Evolutionary conservation across 1,140 invertebrate species (phyloP), one percentile per base, ranked within the genome.

Genomic region (Tetragonula clypearis): DNA sequence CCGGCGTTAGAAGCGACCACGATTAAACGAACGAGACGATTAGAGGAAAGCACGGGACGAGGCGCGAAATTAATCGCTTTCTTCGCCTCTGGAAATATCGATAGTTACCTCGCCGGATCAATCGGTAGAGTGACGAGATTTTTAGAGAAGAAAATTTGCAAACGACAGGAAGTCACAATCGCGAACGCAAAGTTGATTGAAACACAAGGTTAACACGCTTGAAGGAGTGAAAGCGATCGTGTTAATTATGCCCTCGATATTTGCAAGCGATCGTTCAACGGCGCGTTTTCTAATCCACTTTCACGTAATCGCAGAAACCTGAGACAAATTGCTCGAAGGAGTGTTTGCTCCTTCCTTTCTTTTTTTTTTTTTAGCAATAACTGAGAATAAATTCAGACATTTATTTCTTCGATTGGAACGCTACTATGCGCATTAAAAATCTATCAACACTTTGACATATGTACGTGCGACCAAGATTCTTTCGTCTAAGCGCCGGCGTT

Each of bases 31-130:
- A 65, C n/a, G 49, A 26, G 30, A 30, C 30, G 30, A 30, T 30
- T 30, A 30, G 0, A 30, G 30, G 30, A 30, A 30, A 30, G 30
- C 30, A 30, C 30, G 30, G 1, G 30, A 30, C 19, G 53, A n/a
- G 19, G 60, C 30, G 14, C 12, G 41, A 55, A 79, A 88, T 79
- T 84, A 79, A 84, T 55, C 65, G 30, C 66, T 75, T 66, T 62
- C 17, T 75, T 41, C 21, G 1, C 23, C 17, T 49, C 3, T 14
- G 6, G 11, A 8, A 1, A 49, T 30, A 30, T 60, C 2, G 2
- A 62, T 74, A 56, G 30, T 76, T 87, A 68, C 21, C 75, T 55
- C 17, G 23, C 53, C 74, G 35, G 35, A 55, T 75, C 60, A 71
- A 71, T 17, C 53, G 5, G 21, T 72, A 4, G 2, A 41, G 41